These are phyloP conservation scores for Cydia amplana DNA, from an alignment of 1,140 invertebrate genomes.

Conservation along the genomic window DNA sequence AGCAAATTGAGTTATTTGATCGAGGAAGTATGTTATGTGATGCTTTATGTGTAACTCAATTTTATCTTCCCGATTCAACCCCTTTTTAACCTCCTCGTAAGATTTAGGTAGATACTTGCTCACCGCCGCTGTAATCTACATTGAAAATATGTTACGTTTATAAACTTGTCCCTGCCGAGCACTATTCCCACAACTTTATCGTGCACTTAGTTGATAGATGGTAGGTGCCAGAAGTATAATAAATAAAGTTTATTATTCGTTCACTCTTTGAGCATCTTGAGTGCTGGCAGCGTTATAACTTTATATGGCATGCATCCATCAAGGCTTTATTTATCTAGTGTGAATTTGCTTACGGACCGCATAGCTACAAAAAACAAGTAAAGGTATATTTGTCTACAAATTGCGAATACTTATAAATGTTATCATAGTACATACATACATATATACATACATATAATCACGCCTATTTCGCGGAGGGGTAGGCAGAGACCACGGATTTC, in stretches of 20 bases:
- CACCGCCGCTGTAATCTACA: not conserved
- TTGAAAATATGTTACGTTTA: not conserved
- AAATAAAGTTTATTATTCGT: conserved; percentile 13
- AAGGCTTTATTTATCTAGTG: not conserved
- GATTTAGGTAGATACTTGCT: not conserved
- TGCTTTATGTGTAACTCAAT: not conserved
- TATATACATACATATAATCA: too few relatives aligned
- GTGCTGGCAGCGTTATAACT: conserved; percentile 2
- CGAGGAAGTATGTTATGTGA: not conserved
- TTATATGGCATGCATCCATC: not conserved
- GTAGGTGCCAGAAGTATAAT: not conserved
- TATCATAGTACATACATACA: too few relatives aligned
- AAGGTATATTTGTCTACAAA: too few relatives aligned
- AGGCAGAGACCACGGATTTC: too few relatives aligned
- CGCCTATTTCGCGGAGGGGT: too few relatives aligned
- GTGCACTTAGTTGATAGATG: conserved; percentile 6
- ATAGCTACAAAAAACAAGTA: not conserved
- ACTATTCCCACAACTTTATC: not conserved
- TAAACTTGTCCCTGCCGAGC: not conserved
- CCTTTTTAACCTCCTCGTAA: too few relatives aligned
- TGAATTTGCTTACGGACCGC: not conserved
- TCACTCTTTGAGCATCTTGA: not conserved
- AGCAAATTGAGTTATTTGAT: not conserved
- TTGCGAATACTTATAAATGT: too few relatives aligned
- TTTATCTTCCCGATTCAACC: not conserved